Evolutionary conservation across 2,888 invertebrate species (phyloP).

Genomic region (Callinectes sapidus): DNA sequence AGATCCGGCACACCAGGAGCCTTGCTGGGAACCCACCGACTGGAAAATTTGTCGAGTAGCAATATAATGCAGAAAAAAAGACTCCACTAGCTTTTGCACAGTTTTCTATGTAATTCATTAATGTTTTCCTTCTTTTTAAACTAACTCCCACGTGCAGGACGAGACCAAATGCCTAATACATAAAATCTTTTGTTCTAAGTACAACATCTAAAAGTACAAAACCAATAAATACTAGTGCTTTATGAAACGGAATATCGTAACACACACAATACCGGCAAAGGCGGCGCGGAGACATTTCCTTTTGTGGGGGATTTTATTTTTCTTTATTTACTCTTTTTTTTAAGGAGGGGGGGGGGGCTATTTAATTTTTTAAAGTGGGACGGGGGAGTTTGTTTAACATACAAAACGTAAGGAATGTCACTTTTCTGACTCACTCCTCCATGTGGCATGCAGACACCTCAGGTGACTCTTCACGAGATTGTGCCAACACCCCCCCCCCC

Average conservation of each 20-base stretch:
- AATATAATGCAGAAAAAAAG: neutral
- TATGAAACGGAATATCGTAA: neutral
- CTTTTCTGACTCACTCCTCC: neutral
- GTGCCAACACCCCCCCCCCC: neutral
- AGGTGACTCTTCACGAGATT: neutral
- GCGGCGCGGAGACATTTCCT: neutral
- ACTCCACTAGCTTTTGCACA: neutral
- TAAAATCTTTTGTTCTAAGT: neutral
- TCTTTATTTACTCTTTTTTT: too few species aligned
- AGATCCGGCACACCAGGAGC: too few species aligned
- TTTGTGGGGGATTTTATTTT: too few species aligned
- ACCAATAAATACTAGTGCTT: neutral
- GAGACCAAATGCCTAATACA: neutral
- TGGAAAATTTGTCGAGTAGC: neutral
- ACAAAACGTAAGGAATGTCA: neutral
- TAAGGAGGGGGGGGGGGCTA: too few species aligned
- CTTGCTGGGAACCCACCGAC: too few species aligned
- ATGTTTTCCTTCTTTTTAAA: neutral
- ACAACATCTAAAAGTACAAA: neutral
- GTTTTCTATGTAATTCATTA: neutral
- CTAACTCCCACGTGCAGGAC: neutral
- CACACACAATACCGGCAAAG: neutral
- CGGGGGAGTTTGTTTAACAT: too few species aligned
- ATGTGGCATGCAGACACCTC: neutral
- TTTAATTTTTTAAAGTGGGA: too few species aligned